phyloP scores from a whole-genome alignment of 2,888 invertebrate genomes.

The Aricia artaxerxes region DNA sequence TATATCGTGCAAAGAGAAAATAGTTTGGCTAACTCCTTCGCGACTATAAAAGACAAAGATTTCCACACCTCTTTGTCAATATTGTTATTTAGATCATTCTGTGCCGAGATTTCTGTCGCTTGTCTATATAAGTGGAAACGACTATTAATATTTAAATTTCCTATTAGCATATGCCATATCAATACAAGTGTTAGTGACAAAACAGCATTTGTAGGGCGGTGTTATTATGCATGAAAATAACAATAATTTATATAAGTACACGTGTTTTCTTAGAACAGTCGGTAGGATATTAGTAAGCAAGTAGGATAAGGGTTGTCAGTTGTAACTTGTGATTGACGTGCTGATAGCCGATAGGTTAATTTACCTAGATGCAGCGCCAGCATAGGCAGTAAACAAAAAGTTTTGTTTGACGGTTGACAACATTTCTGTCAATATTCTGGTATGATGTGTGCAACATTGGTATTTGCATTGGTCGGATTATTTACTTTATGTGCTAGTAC shows the following conservation, averaged over 20 bases:
- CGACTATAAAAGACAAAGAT: neutral
- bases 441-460: no score
- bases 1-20: neutral
- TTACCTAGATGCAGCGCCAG: neutral
- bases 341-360: neutral
- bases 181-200: neutral
- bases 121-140: conserved; percentile 11
- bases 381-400: no score
- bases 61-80: neutral
- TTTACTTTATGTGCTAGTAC: no score
- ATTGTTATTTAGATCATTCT: conserved; percentile 17
- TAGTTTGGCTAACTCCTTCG: neutral
- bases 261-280: neutral
- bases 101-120: neutral
- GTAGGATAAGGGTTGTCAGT: neutral
- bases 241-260: neutral
- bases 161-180: conserved; percentile 13
- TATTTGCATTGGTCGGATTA: no score
- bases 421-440: no score
- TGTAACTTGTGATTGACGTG: neutral
- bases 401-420: no score
- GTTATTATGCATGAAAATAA: neutral
- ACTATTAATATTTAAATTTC: neutral
- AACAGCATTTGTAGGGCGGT: neutral
- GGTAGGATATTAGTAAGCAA: neutral